Evolutionary conservation across 23 tunicate genomes (phyloP).

Genomic region (Halocynthia aurantium): DNA sequence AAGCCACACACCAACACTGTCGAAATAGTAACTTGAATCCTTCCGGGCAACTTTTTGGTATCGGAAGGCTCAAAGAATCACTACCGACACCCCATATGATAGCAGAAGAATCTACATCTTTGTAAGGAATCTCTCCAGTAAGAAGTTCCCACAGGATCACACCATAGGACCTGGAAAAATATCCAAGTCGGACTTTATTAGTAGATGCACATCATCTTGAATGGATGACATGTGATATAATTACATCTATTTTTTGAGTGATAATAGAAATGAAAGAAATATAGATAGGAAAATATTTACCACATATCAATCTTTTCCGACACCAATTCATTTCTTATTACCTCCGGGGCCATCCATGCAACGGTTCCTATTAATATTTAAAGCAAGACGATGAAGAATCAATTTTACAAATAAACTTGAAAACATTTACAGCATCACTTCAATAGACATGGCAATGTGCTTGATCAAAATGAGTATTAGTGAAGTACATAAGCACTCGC

Average conservation of each 20-base stretch:
- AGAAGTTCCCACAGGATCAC: constrained; percentile 42
- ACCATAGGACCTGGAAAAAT: constrained; percentile 27
- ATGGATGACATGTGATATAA: no score
- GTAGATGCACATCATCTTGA: no score
- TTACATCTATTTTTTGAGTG: no score
- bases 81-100: constrained; percentile 39
- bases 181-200: no score
- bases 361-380: constrained; percentile 21
- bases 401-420: no score
- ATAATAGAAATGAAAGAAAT: no score
- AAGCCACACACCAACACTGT: constrained; percentile 28
- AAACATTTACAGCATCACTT: no score
- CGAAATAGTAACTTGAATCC: constrained; percentile 14
- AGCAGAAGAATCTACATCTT: constrained; percentile 23
- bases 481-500: no score
- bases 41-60: constrained; percentile 26
- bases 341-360: constrained; percentile 50
- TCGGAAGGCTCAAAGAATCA: constrained; percentile 34
- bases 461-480: no score
- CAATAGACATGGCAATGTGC: no score
- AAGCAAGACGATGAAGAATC: background rate
- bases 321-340: constrained; percentile 25
- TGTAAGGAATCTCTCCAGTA: constrained; percentile 32
- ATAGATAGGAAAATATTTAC: background rate
- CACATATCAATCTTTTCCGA: constrained; percentile 32